Percentiles rank a stretch among this genome's conserved stretches.
Conservation (phyloP, 2,797 vertebrate species). For the Amniataba percoides region DNA sequence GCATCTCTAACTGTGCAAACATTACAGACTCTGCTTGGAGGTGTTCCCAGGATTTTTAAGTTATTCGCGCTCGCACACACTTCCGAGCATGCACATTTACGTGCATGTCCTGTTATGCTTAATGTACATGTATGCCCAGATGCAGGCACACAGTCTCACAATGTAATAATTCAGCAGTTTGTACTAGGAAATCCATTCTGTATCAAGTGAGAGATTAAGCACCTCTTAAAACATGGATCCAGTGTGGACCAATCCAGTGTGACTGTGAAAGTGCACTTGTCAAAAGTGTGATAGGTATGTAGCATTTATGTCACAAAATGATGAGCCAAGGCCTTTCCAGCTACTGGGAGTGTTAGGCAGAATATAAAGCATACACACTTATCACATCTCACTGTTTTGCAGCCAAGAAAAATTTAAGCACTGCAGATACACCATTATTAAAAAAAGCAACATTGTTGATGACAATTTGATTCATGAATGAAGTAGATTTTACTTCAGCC, state of each 20-base stretch:
- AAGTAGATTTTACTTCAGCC: conserved; percentile 13
- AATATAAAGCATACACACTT: conserved; percentile 32
- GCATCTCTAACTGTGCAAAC: conserved; percentile 39
- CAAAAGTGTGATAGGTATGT: conserved; percentile 67
- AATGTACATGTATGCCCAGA: conserved; percentile 6
- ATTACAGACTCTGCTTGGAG: conserved; percentile 56
- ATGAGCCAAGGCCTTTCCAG: conserved; percentile 51
- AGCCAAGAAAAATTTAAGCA: conserved; percentile 6
- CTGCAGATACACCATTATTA: conserved; percentile 12
- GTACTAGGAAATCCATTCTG: conserved; percentile 20
- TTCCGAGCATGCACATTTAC: not conserved
- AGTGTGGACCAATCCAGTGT: conserved; percentile 49
- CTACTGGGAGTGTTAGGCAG: conserved; percentile 48
- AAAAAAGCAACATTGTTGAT: conserved; percentile 16
- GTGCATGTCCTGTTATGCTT: conserved; percentile 2
- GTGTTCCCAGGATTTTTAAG: conserved; percentile 36
- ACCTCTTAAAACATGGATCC: conserved; percentile 61
- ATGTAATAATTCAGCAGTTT: conserved; percentile 68
- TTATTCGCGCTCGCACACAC: not conserved
- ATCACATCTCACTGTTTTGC: conserved; percentile 46
- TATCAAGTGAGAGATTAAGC: conserved; percentile 65
- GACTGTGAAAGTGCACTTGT: conserved; percentile 71
- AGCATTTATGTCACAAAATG: conserved; percentile 68
- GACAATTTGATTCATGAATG: conserved; percentile 13
- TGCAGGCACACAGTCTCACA: not conserved